These are phyloP conservation scores for Mormyrops boulengeri DNA, from an alignment of 2,797 vertebrate species.

Conservation along the genomic window DNA sequence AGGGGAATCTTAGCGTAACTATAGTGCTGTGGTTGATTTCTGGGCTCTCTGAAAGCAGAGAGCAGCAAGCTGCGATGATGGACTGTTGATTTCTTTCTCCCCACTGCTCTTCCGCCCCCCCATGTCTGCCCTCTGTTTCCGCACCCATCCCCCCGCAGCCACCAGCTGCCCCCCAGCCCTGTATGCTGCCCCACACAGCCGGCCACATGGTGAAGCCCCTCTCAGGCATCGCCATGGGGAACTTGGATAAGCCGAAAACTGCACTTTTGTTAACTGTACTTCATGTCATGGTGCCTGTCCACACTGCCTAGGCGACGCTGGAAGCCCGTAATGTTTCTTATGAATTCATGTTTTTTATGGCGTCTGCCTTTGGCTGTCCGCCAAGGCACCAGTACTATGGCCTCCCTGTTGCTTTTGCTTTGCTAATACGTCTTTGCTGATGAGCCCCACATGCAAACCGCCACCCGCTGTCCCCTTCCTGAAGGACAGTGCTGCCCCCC, in stretches of 20 bases:
- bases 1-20: background rate
- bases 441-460: background rate
- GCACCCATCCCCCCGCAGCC: background rate
- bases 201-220: slow-evolving; percentile 19
- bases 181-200: slow-evolving; percentile 14
- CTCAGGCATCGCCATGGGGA: background rate
- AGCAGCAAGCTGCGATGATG: background rate
- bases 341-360: slow-evolving; percentile 29
- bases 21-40: background rate
- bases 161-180: background rate
- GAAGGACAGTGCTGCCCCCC: background rate
- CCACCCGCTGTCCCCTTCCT: background rate
- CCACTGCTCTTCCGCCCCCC: background rate
- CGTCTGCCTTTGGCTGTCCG: slow-evolving; percentile 28
- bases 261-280: slow-evolving; percentile 38
- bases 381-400: slow-evolving; percentile 17
- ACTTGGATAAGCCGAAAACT: slow-evolving; percentile 33
- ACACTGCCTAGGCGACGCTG: slow-evolving; percentile 1
- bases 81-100: background rate
- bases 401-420: background rate
- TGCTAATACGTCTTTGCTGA: background rate
- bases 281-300: slow-evolving; percentile 29
- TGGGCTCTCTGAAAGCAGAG: background rate
- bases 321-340: slow-evolving; percentile 32
- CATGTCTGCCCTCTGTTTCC: background rate